phyloP scores from a whole-genome alignment of 2,888 invertebrate species.

The Carcina quercana region DNA sequence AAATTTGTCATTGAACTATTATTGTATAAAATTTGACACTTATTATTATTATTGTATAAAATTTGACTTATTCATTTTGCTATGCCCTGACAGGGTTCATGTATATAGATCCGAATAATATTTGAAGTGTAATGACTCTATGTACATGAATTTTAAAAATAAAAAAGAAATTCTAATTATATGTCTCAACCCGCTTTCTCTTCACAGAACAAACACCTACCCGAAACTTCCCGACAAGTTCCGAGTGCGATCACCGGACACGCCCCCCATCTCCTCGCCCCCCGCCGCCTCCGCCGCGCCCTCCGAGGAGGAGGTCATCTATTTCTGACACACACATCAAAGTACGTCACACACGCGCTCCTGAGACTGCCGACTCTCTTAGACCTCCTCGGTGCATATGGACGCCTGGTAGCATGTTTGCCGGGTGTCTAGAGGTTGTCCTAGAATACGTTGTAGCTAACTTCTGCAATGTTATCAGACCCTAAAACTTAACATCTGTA shows the following conservation, averaged over 20 bases:
- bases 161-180: no score
- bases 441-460: slow-evolving; percentile 1
- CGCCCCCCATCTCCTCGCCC: slow-evolving; percentile 18
- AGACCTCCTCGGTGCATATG: slow-evolving; percentile 22
- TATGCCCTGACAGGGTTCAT: no score
- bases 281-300: slow-evolving; percentile 20
- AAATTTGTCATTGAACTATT: no score
- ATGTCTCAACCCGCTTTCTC: no score
- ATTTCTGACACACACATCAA: slow-evolving; percentile 75
- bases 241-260: slow-evolving; percentile 74
- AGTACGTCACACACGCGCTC: slow-evolving; percentile 41
- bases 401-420: slow-evolving; percentile 18
- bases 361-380: slow-evolving; percentile 62
- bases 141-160: no score
- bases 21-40: no score
- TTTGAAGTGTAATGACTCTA: no score
- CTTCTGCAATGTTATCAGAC: not conserved
- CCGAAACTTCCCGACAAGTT: slow-evolving; percentile 82
- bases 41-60: no score
- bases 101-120: no score
- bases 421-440: not conserved
- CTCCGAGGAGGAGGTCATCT: slow-evolving; percentile 78
- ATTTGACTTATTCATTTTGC: no score
- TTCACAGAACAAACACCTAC: slow-evolving; percentile 79
- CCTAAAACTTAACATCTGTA: not conserved